phyloP scores from a whole-genome alignment of 2,797 vertebrate species.

The Alosa sapidissima region DNA sequence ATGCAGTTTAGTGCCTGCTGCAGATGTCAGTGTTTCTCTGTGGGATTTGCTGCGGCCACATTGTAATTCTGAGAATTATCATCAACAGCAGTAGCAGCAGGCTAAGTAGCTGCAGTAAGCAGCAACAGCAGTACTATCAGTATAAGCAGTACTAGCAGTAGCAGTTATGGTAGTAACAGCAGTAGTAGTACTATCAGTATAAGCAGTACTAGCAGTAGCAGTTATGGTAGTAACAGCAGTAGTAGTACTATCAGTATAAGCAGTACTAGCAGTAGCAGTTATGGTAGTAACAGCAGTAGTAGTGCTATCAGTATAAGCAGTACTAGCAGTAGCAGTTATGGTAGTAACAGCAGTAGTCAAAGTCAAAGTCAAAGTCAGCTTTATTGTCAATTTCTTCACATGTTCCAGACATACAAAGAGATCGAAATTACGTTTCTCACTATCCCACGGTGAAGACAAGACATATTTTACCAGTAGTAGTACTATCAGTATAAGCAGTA shows the following conservation, averaged over 20 bases:
- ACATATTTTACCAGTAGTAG: no score
- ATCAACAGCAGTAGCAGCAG: background rate
- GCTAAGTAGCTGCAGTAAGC: background rate
- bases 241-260: background rate
- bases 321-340: background rate
- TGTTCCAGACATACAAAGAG: no score
- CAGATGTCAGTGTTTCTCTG: background rate
- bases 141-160: background rate
- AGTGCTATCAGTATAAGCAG: background rate
- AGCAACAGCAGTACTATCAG: background rate
- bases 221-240: background rate
- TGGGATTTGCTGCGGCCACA: background rate
- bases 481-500: no score
- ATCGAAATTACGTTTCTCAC: no score
- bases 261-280: background rate
- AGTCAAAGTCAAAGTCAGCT: no score
- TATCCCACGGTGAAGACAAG: no score
- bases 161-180: background rate
- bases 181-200: background rate
- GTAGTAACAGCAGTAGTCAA: background rate
- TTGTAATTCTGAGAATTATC: background rate
- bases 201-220: background rate
- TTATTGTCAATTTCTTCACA: no score
- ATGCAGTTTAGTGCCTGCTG: conserved; percentile 8
- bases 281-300: background rate